Evolutionary conservation across 2,113 vertebrate species (phyloP), one percentile per base, ranked within the genome.

Genomic region (Mastomys coucha): DNA sequence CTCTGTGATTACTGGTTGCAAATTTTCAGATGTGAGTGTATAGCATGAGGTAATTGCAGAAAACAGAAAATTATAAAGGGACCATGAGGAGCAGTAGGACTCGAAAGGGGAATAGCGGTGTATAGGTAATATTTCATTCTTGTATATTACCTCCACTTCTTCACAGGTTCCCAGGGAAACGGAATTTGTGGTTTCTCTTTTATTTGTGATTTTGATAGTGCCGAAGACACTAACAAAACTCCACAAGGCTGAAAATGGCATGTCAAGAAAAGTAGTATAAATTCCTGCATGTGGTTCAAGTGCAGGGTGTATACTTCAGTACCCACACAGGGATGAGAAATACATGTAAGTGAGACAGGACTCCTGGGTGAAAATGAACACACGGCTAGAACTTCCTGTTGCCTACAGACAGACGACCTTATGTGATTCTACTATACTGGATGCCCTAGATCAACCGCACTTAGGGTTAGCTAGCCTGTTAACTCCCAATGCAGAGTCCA

Each of bases 151-250:
- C 26, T 88, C 49, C 69, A 89, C 87, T 96, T 60, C 96, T 97
- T 98, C 89, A 96, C 76, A 94, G 91, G 78, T 75, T 95, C 90
- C 36, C 91, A 93, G 28, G 60, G 78, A 97, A 96, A 97, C 63
- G 91, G 73, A 98, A 93, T 33, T 82, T 56, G 67, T 76, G 31
- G 77, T 76, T 87, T 77, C 80, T 92, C 36, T 81, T 75, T 72
- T 26, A 77, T n/a, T 10, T 20, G 42, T 16, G 53, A n/a, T 39
- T 85, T 78, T 56, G 26, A 78, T 73, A 20, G 1, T 53, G n/a
- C 14, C 51, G 63, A 76, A 95, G 49, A 73, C 45, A 77, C 19
- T 73, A 84, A 65, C 8, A 65, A 73, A 92, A 78, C n/a, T 58
- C 73, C 12, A 16, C 31, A 39, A 69, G 3, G 31, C 39, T 80